Conservation (phyloP, 2,888 invertebrate species). For the Cephalotes varians region DNA sequence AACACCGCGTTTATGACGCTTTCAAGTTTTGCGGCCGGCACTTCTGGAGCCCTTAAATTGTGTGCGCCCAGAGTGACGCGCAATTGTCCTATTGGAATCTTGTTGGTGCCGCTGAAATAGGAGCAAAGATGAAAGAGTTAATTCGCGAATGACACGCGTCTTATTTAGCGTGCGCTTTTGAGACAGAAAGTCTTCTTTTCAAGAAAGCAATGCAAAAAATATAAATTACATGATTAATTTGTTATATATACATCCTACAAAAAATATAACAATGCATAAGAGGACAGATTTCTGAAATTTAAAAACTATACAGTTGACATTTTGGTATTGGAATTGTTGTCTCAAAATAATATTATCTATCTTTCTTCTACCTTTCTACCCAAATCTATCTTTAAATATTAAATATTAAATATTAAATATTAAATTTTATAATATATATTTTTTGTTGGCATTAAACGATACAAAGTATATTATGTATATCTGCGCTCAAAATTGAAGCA, state of each 20-base stretch:
- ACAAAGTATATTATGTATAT: too few species aligned
- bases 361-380: too few species aligned
- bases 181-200: background rate
- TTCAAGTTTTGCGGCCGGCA: slow-evolving; percentile 86
- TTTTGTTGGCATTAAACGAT: background rate
- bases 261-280: too few species aligned
- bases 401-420: too few species aligned
- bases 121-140: background rate
- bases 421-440: background rate
- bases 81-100: slow-evolving; percentile 89
- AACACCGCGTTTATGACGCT: slow-evolving; percentile 87
- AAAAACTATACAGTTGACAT: too few species aligned
- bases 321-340: too few species aligned
- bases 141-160: background rate
- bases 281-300: too few species aligned
- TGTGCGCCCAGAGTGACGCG: slow-evolving; percentile 91
- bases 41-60: slow-evolving; percentile 88
- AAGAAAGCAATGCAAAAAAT: background rate
- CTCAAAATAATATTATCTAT: background rate
- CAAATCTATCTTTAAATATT: too few species aligned
- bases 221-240: slow-evolving; percentile 10
- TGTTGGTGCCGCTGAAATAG: slow-evolving; percentile 88
- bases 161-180: background rate
- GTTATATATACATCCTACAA: too few species aligned
- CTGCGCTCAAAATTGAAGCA: background rate